Evolutionary conservation across 2,113 vertebrate species (phyloP).

Genomic region (Urocolius indicus): DNA sequence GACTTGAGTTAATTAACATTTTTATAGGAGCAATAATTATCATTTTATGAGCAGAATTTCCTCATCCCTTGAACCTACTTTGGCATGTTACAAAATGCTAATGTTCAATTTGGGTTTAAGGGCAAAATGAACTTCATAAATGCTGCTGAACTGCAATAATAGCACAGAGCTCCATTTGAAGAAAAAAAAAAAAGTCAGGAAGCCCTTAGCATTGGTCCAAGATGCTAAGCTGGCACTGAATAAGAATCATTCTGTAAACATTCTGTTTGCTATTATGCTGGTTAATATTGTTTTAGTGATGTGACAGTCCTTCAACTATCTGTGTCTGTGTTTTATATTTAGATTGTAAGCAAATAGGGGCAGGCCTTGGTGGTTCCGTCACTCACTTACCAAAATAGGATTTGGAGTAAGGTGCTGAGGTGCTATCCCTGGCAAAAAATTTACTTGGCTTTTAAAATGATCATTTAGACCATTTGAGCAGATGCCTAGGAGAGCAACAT

Average conservation of each 20-base stretch:
- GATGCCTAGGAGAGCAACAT: neutral
- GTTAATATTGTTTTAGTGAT: neutral
- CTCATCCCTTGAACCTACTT: constrained; percentile 19
- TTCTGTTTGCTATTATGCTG: neutral
- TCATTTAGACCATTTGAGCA: neutral
- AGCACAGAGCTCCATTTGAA: neutral
- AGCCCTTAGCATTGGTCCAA: neutral
- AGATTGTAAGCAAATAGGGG: neutral
- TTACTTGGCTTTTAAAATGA: neutral
- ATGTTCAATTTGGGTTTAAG: constrained; percentile 36
- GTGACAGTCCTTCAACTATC: neutral
- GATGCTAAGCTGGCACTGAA: neutral
- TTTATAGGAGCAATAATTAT: constrained; percentile 47
- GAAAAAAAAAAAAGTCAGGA: neutral
- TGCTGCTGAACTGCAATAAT: neutral
- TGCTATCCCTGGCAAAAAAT: neutral
- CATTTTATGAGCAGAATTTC: constrained; percentile 47
- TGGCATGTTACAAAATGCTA: constrained; percentile 37
- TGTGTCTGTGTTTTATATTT: neutral
- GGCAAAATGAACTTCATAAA: constrained; percentile 31
- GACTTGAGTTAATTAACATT: constrained; percentile 25
- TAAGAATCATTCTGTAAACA: neutral
- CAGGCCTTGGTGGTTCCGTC: neutral
- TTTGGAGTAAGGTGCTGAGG: neutral
- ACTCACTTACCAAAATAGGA: neutral